Evolutionary conservation across 2,113 vertebrate genomes (phyloP).

Genomic region (Myrmecobius fasciatus): DNA sequence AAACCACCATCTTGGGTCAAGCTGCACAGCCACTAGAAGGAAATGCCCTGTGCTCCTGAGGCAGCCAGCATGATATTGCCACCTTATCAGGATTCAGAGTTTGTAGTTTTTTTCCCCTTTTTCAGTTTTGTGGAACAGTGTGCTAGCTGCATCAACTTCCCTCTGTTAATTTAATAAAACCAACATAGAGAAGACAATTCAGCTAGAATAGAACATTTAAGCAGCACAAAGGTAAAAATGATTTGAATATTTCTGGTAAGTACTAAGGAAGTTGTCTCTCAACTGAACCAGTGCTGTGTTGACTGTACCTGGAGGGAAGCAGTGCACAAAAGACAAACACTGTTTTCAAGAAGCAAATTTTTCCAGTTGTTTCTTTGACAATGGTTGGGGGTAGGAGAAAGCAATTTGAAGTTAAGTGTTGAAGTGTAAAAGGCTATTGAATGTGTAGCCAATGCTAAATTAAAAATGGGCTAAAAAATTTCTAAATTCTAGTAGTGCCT

Average conservation of each 20-base stretch:
- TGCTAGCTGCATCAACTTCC: neutral
- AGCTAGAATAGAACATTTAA: neutral
- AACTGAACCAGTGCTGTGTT: accelerated
- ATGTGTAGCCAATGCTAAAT: accelerated
- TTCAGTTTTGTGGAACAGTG: accelerated
- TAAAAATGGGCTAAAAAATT: neutral
- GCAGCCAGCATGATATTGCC: neutral
- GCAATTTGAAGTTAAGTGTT: neutral
- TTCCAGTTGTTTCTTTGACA: neutral
- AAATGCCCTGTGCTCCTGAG: neutral
- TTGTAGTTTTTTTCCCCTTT: accelerated
- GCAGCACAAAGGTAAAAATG: neutral
- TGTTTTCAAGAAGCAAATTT: neutral
- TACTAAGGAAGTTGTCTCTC: neutral
- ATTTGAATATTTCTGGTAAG: neutral
- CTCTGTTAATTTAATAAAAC: neutral
- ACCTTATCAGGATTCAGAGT: no score
- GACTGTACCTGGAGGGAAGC: accelerated
- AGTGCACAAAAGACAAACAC: neutral
- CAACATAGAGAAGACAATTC: neutral
- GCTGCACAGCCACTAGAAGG: neutral
- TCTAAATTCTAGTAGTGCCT: neutral
- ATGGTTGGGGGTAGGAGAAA: neutral
- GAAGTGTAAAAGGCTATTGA: neutral
- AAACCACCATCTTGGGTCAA: neutral